Base-by-base conservation (phyloP, 2,888 invertebrate species). In the Diaphora mendica region DNA sequence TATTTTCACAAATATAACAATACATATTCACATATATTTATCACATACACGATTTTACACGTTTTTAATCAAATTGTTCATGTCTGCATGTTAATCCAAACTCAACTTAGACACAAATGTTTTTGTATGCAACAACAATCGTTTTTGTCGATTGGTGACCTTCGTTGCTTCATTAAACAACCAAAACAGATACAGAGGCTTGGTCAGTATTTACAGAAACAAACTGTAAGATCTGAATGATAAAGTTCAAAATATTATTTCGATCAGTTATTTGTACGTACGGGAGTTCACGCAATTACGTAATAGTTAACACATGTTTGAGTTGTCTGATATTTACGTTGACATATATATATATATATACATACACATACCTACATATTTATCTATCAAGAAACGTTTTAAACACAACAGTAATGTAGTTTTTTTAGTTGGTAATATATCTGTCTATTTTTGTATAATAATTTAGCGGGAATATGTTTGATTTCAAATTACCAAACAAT, bases 161-260 rank as follows among this genome's bases (percentile, higher is more conserved):
- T 67, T 67, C 66, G 9, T 9, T 44, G 66, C 26, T 30, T 67
- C 26, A 66, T 42, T 66, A 66, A 42, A 42, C 66, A 67, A n/a
- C 3, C 66, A 67, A 67, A 42, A 67, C 17, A 65, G 5, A 15
- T 26, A 65, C 11, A n/a, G 65, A 17, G 15, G 66, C 8, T 30
- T 4, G 3, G 17, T 66, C 20, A 30, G 44, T 30, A 42, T 42
- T 2, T 66, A 30, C 4, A 30, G 44, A 67, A 20, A 9, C 11
- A 42, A 30, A 44, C 66, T 44, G 44, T 67, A 67, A 30, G 3
- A 0, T 44, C 2, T 20, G 20, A 26, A 9, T 0, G 0, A 8
- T 67, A 67, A 17, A 30, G 66, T 67, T 20, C 9, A 44, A 26
- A 44, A 66, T 55, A 13, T 20, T 67, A 67, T 26, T 8, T 42